phyloP scores from a whole-genome alignment of 2,888 invertebrate species.

The Magallana nippona region DNA sequence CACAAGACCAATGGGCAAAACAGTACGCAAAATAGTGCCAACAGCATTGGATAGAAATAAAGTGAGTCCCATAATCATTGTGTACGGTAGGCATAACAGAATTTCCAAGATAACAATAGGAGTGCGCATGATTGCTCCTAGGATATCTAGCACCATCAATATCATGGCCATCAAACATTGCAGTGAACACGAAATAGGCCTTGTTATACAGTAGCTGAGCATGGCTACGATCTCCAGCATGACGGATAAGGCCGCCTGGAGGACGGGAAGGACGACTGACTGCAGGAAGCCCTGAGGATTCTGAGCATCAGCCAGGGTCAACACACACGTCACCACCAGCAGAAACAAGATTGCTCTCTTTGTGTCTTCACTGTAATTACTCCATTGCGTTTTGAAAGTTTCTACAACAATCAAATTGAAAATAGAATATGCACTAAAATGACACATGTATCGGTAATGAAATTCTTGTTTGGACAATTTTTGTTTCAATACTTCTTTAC shows the following conservation, averaged over 20 bases:
- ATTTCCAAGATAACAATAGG: constrained; percentile 41
- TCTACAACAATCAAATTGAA: constrained; percentile 24
- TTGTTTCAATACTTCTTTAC: no score
- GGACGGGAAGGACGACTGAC: constrained; percentile 45
- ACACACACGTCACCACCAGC: constrained; percentile 35
- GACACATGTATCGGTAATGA: no score
- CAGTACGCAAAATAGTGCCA: constrained; percentile 28
- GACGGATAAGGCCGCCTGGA: constrained; percentile 43
- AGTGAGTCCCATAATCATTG: constrained; percentile 33
- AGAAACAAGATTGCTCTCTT: constrained; percentile 42
- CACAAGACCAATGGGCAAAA: constrained; percentile 38
- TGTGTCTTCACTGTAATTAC: constrained; percentile 45
- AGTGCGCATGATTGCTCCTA: constrained; percentile 39
- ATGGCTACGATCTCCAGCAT: constrained; percentile 41
- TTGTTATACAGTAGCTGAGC: constrained; percentile 40
- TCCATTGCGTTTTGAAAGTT: constrained; percentile 45
- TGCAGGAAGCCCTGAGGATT: constrained; percentile 46
- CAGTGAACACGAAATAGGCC: constrained; percentile 42
- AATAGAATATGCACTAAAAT: neutral
- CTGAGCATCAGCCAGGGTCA: constrained; percentile 47
- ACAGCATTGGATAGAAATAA: constrained; percentile 29
- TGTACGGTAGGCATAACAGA: constrained; percentile 35
- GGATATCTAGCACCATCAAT: constrained; percentile 43
- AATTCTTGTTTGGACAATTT: no score
- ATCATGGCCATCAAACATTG: constrained; percentile 44